Percentiles rank a stretch among this genome's conserved stretches.
Conservation (phyloP, 35 echinoderm and acorn worm species). For the Strongylocentrotus purpuratus region DNA sequence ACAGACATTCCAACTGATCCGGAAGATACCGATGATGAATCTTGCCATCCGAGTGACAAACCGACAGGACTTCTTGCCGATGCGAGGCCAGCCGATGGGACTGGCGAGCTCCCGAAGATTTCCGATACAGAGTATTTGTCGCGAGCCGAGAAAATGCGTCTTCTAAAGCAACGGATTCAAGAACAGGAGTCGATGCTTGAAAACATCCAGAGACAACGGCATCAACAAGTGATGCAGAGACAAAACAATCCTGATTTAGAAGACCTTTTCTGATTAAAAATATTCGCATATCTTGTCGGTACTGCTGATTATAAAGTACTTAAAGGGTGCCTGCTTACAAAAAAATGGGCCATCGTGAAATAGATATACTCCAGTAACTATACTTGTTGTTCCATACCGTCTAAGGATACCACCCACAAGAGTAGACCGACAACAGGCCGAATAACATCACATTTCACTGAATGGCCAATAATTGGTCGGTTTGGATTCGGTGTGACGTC, state of each 20-base stretch:
- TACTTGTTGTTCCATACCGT: no score
- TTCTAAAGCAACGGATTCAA: neutral
- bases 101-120: neutral
- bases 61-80: neutral
- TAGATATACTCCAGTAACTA: no score
- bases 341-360: no score
- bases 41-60: neutral
- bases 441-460: no score
- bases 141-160: neutral
- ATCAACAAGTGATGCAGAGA: neutral
- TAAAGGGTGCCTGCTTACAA: no score
- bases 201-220: neutral
- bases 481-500: no score
- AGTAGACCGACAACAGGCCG: no score
- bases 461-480: no score
- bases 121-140: neutral
- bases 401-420: no score
- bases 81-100: neutral
- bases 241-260: neutral
- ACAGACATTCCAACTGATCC: neutral
- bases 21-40: neutral
- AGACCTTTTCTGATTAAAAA: neutral
- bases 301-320: no score
- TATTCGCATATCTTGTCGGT: neutral
- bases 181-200: neutral